Conservation (phyloP, 2,797 vertebrate genomes). For the Coluber constrictor region DNA sequence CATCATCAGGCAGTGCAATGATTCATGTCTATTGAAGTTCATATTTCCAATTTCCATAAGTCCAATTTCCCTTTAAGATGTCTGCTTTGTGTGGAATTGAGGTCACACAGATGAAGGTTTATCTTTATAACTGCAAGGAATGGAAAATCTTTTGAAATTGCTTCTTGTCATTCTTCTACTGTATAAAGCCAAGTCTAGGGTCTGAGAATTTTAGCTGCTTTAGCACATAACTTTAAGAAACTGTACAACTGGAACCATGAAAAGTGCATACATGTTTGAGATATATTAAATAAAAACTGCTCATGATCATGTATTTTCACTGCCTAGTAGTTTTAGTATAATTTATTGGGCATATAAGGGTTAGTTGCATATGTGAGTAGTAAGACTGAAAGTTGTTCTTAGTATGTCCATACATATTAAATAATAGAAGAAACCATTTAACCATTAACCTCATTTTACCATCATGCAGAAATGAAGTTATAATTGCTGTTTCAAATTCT, state of each 20-base stretch:
- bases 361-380: neutral
- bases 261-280: neutral
- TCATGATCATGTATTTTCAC: neutral
- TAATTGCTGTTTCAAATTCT: neutral
- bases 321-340: neutral
- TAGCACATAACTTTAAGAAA: neutral
- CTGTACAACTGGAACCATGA: neutral
- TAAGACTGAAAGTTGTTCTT: neutral
- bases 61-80: neutral
- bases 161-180: neutral
- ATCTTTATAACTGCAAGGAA: neutral
- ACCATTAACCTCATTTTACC: neutral
- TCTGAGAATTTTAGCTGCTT: neutral
- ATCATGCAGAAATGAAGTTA: neutral
- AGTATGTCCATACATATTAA: neutral
- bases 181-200: neutral
- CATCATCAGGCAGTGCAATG: neutral
- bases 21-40: neutral
- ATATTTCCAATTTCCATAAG: no score
- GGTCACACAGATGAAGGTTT: neutral
- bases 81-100: neutral
- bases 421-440: neutral
- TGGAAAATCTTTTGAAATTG: neutral
- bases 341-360: neutral
- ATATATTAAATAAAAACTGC: neutral